Conservation (phyloP, 2,888 invertebrate genomes). For the Incurvaria masculella region DNA sequence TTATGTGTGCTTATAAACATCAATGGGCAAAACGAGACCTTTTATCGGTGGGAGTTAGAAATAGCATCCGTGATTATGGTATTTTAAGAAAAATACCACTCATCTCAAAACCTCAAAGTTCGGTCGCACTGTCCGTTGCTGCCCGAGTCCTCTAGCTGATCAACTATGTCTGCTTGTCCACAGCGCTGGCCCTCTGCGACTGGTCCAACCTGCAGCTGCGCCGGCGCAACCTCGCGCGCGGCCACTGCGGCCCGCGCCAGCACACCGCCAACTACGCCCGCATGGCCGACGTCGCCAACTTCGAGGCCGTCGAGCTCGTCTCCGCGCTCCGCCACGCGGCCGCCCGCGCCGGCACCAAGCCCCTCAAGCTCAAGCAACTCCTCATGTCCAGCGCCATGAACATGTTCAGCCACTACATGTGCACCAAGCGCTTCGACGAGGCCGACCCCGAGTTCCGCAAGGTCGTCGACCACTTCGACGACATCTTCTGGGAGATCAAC, state of each 20-base stretch:
- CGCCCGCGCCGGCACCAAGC: conserved; percentile 26
- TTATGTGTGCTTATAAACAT: no score
- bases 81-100: no score
- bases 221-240: conserved; percentile 72
- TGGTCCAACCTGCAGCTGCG: conserved; percentile 82
- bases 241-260: conserved; percentile 77
- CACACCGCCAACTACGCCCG: conserved; percentile 68
- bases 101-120: no score
- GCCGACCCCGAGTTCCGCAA: conserved; percentile 62
- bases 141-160: no score
- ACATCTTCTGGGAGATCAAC: conserved; percentile 90
- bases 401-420: conserved; percentile 86
- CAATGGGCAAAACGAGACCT: no score
- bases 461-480: conserved; percentile 72
- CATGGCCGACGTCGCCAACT: conserved; percentile 67
- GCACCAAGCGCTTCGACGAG: conserved; percentile 70
- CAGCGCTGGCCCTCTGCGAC: conserved; percentile 84
- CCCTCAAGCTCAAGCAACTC: conserved; percentile 64
- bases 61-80: no score
- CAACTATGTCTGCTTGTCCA: conserved; percentile 33
- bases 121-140: no score
- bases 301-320: conserved; percentile 63
- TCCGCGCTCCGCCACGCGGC: conserved; percentile 49
- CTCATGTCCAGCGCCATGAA: conserved; percentile 75
- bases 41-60: no score